These are phyloP conservation scores for Carterocephalus palaemon DNA, from an alignment of 2,888 invertebrate genomes.

Conservation along the genomic window DNA sequence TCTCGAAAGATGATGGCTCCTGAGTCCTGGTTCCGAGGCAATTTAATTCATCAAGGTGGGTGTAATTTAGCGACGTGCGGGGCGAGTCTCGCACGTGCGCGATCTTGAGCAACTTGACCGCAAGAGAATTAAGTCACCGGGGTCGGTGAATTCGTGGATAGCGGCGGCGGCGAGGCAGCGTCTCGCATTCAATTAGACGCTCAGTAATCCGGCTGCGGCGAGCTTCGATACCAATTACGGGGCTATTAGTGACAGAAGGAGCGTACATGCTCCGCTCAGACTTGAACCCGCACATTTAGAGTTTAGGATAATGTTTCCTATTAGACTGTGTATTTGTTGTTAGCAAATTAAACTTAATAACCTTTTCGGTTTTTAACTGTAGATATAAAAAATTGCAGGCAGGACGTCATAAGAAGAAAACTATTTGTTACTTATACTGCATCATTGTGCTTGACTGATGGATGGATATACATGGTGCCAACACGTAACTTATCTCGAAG, in stretches of 20 bases:
- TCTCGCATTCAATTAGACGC: slow-evolving; percentile 79
- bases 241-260: slow-evolving; percentile 73
- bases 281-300: slow-evolving; percentile 39
- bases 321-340: too few species aligned
- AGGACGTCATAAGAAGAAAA: too few species aligned
- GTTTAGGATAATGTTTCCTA: too few species aligned
- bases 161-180: slow-evolving; percentile 51
- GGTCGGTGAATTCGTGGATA: slow-evolving; percentile 38
- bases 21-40: slow-evolving; percentile 49
- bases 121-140: slow-evolving; percentile 62
- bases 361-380: too few species aligned
- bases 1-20: slow-evolving; percentile 49
- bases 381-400: too few species aligned
- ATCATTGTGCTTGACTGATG: too few species aligned
- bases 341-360: too few species aligned
- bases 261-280: slow-evolving; percentile 46
- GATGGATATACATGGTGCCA: too few species aligned
- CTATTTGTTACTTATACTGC: too few species aligned
- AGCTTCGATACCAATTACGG: slow-evolving; percentile 79
- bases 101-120: slow-evolving; percentile 69
- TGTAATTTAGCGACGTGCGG: slow-evolving; percentile 60
- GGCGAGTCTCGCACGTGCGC: slow-evolving; percentile 59
- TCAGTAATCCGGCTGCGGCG: slow-evolving; percentile 76
- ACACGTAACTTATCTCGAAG: too few species aligned
- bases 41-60: slow-evolving; percentile 68